Base-by-base conservation (phyloP, 92 coral and sea anemone species). In the Palythoa grandiflora region DNA sequence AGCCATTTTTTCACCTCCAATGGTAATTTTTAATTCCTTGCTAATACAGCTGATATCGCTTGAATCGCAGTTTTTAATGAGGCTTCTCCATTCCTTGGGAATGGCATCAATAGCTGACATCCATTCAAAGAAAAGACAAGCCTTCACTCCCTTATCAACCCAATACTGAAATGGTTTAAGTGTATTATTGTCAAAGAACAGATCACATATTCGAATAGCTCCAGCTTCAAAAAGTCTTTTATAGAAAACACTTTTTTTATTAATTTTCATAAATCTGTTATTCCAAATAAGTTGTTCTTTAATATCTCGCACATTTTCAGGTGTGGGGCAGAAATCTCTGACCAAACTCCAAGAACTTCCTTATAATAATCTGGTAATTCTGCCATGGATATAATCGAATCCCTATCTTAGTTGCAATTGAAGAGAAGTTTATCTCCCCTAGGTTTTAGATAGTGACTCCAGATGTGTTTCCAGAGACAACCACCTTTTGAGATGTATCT, bases 71-170 rank as follows among this genome's bases (percentile, higher is more conserved):
- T 73, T 38, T 73, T 17, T 72, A 38, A 72, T 72, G 52, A 72
- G 77, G 77, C 77, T 38, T 73, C 54, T 73, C 78, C 78, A 40
- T 44, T 73, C 78, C 54, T 40, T 73, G 78, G 54, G 78, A 17
- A 40, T 73, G 78, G 78, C 78, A 73, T 40, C 54, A 73, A 73
- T 73, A 38, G 39, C 78, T 73, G 78, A 38, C 78, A 73, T 73
- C 78, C 78, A 38, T 73, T 73, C 54, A 73, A 73, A 40, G 53
- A 39, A 73, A 9, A 39, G 54, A 73, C 53, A 73, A 40, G 78
- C 78, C 54, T 73, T 73, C 21, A 39, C 78, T 38, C 78, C 78
- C 54, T 73, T 73, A 39, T 73, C 78, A 38, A 73, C 78, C 78
- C 78, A 73, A 39, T 73, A 39, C 54, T 73, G 78, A 40, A 73